phyloP scores from a whole-genome alignment of 1,140 invertebrate species.

The Cherax quadricarinatus region DNA sequence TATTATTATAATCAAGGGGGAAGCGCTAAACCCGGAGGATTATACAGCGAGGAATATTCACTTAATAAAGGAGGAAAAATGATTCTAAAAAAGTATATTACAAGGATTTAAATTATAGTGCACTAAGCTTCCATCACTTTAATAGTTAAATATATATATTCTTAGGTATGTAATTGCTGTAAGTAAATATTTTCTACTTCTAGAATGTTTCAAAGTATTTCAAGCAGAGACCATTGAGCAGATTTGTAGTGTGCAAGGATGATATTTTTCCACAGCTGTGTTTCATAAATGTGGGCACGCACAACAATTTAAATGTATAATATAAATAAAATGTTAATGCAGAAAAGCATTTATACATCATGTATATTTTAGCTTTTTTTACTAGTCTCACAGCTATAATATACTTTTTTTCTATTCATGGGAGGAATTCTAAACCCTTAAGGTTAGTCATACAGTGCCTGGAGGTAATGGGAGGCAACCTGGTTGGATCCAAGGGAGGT shows the following conservation, averaged over 20 bases:
- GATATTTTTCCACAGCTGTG: not conserved
- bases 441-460: too few relatives aligned
- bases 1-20: too few relatives aligned
- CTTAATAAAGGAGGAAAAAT: not conserved
- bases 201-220: not conserved
- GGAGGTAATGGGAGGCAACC: too few relatives aligned
- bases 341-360: not conserved
- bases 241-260: not conserved
- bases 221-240: not conserved
- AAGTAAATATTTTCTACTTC: not conserved
- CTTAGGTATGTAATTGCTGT: not conserved
- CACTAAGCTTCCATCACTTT: not conserved
- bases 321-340: not conserved
- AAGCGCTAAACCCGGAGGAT: too few relatives aligned
- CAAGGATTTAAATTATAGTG: not conserved
- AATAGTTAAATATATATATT: slow-evolving; percentile 1
- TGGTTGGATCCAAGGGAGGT: too few relatives aligned
- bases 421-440: too few relatives aligned
- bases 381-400: too few relatives aligned
- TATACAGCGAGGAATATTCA: too few relatives aligned
- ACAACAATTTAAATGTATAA: not conserved
- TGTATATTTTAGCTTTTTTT: too few relatives aligned
- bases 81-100: not conserved
- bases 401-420: too few relatives aligned
- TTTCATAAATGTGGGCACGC: not conserved